phyloP scores from a whole-genome alignment of 2,113 vertebrate species.

The Blennius ocellaris region DNA sequence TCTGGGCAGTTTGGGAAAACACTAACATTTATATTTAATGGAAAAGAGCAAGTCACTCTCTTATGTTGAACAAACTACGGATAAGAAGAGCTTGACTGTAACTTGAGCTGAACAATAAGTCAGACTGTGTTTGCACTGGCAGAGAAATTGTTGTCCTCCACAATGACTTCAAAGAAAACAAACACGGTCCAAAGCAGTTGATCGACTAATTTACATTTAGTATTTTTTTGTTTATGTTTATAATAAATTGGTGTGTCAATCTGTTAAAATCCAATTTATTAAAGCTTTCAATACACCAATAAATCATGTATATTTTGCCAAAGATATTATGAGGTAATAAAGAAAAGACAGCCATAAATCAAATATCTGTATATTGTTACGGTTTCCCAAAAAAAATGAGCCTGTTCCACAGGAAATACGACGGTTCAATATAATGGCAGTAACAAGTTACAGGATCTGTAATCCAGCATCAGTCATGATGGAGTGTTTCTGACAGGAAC shows the following conservation, averaged over 20 bases:
- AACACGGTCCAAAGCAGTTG: slow-evolving; percentile 8
- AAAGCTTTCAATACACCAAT: slow-evolving; percentile 34
- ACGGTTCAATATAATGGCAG: slow-evolving; percentile 64
- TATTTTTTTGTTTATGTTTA: no score
- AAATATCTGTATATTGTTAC: slow-evolving; percentile 40
- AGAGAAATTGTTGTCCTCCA: slow-evolving; percentile 50
- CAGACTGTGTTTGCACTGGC: slow-evolving; percentile 50
- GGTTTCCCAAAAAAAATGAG: slow-evolving; percentile 12
- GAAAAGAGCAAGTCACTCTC: slow-evolving; percentile 65
- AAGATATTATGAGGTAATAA: slow-evolving; percentile 40
- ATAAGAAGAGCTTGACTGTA: slow-evolving; percentile 60
- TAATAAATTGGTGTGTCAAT: slow-evolving; percentile 22
- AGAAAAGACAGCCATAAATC: slow-evolving; percentile 49
- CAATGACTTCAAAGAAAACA: slow-evolving; percentile 4
- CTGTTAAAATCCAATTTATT: slow-evolving; percentile 19
- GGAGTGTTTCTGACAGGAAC: slow-evolving; percentile 85
- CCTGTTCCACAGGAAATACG: no score
- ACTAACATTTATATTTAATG: slow-evolving; percentile 85
- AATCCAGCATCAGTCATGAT: slow-evolving; percentile 77
- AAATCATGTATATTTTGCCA: slow-evolving; percentile 45
- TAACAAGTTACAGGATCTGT: slow-evolving; percentile 82
- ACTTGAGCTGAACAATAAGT: slow-evolving; percentile 68
- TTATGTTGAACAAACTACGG: slow-evolving; percentile 38
- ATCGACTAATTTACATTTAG: neutral
- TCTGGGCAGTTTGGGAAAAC: slow-evolving; percentile 87